Percentiles rank a stretch among this genome's conserved stretches.
These are phyloP conservation scores for Hypsibius dujardini DNA, from an alignment of 1,140 invertebrate genomes.

Conservation along the genomic window DNA sequence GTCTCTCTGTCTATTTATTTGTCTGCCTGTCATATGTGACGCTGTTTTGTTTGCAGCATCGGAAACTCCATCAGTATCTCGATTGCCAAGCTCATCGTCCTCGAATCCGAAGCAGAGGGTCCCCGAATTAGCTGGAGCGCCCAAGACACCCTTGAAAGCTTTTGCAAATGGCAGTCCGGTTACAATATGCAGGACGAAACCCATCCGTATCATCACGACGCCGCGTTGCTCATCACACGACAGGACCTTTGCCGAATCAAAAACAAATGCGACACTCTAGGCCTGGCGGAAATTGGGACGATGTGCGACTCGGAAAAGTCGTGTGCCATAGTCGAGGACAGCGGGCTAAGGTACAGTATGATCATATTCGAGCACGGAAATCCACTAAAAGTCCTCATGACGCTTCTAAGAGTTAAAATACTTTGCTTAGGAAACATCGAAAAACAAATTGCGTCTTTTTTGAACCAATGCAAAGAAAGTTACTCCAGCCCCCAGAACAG, in stretches of 20 bases:
- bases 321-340: constrained; percentile 75
- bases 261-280: constrained; percentile 55
- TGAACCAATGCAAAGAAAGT: no score
- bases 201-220: constrained; percentile 45
- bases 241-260: constrained; percentile 49
- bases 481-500: no score
- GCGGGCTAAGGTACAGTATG: no score
- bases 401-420: no score
- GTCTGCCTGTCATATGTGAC: neutral
- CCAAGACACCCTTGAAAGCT: constrained; percentile 46
- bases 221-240: constrained; percentile 54
- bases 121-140: constrained; percentile 31
- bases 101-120: constrained; percentile 32
- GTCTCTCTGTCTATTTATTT: no score
- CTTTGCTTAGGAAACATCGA: no score
- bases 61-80: constrained; percentile 59
- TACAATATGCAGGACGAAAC: constrained; percentile 38
- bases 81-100: constrained; percentile 47
- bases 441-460: no score
- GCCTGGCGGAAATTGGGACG: constrained; percentile 60
- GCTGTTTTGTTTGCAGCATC: constrained; percentile 45
- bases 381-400: no score
- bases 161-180: constrained; percentile 50
- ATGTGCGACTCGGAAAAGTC: constrained; percentile 56
- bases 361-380: no score